Evolutionary conservation across 2,797 vertebrate species (phyloP).

Genomic region (Anguilla anguilla): DNA sequence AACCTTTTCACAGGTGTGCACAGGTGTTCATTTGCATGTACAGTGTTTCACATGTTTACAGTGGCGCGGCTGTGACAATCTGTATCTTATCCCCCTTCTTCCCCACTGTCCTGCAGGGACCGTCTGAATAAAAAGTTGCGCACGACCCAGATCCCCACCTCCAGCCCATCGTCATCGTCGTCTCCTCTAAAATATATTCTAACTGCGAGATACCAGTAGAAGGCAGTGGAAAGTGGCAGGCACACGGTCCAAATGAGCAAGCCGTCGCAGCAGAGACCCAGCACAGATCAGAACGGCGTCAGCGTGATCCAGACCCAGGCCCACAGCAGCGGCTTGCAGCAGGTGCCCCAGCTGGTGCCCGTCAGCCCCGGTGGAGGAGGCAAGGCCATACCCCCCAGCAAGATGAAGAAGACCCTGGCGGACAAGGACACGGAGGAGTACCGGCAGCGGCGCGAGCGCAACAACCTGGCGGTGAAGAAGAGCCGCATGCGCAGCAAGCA

Average conservation of each 20-base stretch:
- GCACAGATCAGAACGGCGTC: constrained; percentile 77
- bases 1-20: background rate
- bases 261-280: constrained; percentile 74
- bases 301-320: constrained; percentile 84
- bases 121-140: background rate
- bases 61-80: background rate
- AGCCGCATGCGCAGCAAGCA: constrained; percentile 97
- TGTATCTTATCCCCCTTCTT: background rate
- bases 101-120: background rate
- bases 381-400: constrained; percentile 82
- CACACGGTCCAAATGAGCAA: constrained; percentile 88
- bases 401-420: constrained; percentile 81
- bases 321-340: constrained; percentile 78
- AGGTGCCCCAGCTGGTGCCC: constrained; percentile 84
- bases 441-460: constrained; percentile 88
- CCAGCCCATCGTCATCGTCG: constrained; percentile 15
- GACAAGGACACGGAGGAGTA: constrained; percentile 97
- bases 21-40: background rate
- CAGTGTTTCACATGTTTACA: background rate
- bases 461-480: constrained; percentile 98
- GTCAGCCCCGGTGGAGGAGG: constrained; percentile 80
- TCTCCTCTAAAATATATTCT: constrained; percentile 4
- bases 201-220: constrained; percentile 32
- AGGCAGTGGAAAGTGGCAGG: constrained; percentile 43
- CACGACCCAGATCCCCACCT: background rate